Evolutionary conservation across 2,888 invertebrate genomes (phyloP).

Genomic region (Apotomis capreana): DNA sequence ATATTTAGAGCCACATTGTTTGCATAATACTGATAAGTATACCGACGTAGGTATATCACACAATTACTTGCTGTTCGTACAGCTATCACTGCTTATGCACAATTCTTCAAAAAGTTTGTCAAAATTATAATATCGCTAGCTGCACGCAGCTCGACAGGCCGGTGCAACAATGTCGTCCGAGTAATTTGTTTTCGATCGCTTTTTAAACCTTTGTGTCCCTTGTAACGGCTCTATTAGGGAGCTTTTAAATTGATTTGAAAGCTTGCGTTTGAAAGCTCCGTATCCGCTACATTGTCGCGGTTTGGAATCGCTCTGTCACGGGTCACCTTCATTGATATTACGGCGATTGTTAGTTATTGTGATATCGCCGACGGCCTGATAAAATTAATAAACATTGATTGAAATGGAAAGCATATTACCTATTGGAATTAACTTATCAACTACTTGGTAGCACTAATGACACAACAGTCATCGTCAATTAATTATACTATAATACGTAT

Average conservation of each 20-base stretch:
- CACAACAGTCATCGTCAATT: background rate
- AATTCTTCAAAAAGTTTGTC: background rate
- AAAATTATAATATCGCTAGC: background rate
- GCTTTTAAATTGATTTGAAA: slow-evolving; percentile 34
- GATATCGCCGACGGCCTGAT: slow-evolving; percentile 2
- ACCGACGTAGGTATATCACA: too few species aligned
- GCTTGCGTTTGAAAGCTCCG: slow-evolving; percentile 31
- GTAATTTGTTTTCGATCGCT: slow-evolving; percentile 69
- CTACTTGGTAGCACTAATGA: background rate
- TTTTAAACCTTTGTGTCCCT: slow-evolving; percentile 43
- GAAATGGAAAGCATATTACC: background rate
- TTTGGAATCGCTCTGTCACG: slow-evolving; percentile 13
- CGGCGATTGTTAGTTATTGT: slow-evolving; percentile 43
- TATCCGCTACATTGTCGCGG: slow-evolving; percentile 45
- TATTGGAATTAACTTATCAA: background rate
- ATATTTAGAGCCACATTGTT: too few species aligned
- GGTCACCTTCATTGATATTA: slow-evolving; percentile 41
- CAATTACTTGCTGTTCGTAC: too few species aligned
- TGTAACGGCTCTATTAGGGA: slow-evolving; percentile 31
- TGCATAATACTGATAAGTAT: too few species aligned
- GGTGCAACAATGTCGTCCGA: slow-evolving; percentile 62
- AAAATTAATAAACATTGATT: background rate
- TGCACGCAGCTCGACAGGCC: slow-evolving; percentile 28
- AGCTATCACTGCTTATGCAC: too few species aligned
- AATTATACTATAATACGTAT: too few species aligned